Base-by-base conservation (phyloP, 1,140 invertebrate species). In the Leptinotarsa texana region DNA sequence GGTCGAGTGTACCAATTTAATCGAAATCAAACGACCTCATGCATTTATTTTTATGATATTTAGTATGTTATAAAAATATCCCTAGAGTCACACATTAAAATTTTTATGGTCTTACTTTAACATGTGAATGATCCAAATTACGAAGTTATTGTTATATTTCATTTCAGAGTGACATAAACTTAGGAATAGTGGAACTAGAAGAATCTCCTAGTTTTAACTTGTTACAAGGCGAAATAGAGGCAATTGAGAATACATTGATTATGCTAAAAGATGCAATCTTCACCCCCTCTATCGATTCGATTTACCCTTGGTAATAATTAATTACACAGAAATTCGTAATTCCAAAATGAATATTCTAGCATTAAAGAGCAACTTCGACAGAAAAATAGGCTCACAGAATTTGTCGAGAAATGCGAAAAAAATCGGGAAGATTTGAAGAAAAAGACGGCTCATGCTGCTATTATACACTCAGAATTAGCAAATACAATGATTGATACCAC, bases 331-430 rank as follows among this genome's bases (percentile, higher is more conserved):
- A 57, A 8, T 57, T 57, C 17, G n/a, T 18, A n/a, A 15, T 13
- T 8, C 51, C 8, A 17, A 57, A 57, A 17, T 57, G 51, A 57
- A 17, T 57, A 67, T 74, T 81, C 33, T 72, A 91, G 90, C 78
- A 82, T 91, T 21, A 85, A 90, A 77, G 87, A 89, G 75, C 90
- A 91, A 80, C 78, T 83, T 17, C 86, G 85, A 66, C 89, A 91
- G 77, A 86, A 86, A 18, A 82, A 87, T 63, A 82, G 87, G 17
- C 80, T 91, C 42, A 78, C 85, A 63, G 83, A 84, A 47, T 86
- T 90, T 75, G 85, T 89, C 47, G 82, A 87, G 4, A 79, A 85
- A 51, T 89, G 86, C 57, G 83, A 86, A 72, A 80, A 84, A 13
- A 87, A 88, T 73, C 82, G 88, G n/a, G 85, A 90, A 71, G 81